Base-by-base conservation (phyloP, 2,113 vertebrate species). In the Rallus limicola region DNA sequence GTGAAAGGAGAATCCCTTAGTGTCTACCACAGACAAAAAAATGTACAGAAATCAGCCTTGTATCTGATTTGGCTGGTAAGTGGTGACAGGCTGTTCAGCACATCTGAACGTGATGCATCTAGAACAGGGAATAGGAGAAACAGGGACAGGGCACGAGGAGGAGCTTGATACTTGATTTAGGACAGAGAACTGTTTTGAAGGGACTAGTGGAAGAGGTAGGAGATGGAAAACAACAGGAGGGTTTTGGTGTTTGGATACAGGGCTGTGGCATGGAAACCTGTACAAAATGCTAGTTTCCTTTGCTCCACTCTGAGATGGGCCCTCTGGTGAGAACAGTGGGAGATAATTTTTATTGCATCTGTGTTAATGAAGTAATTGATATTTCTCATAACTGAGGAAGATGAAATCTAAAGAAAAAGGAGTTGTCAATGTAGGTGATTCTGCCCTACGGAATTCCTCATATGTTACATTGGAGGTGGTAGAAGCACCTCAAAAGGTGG, bases 111-210 rank as follows among this genome's bases (percentile, higher is more conserved):
- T 16, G 26, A 40, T n/a, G 34, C 6, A 2, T 21, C 5, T 11
- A 28, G 33, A 68, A 26, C 31, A 44, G 4, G 0, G 1, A 56
- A 29, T 20, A 74, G 53, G 46, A 67, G 79, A 40, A 88, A 33
- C 17, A 50, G 16, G 0, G 0, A 4, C 15, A 33, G 36, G 42
- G 11, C 11, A 1, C n/a, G 48, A 65, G 7, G n/a, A 36, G 10
- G n/a, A 42, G 18, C 26, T 58, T 63, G 34, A 33, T 46, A 10
- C 15, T 90, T n/a, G 9, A 21, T 11, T 46, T 31, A 38, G 50
- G 48, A 26, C 28, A 58, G 42, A 58, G 46, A 40, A 21, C 36
- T 75, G 67, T 56, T 52, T 84, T 48, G 42, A 21, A 55, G 50
- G 21, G 28, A 64, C 14, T 15, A 17, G 18, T 40, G 29, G 56